phyloP scores from a whole-genome alignment of 2,888 invertebrate genomes.

The Luperina nickerlii region DNA sequence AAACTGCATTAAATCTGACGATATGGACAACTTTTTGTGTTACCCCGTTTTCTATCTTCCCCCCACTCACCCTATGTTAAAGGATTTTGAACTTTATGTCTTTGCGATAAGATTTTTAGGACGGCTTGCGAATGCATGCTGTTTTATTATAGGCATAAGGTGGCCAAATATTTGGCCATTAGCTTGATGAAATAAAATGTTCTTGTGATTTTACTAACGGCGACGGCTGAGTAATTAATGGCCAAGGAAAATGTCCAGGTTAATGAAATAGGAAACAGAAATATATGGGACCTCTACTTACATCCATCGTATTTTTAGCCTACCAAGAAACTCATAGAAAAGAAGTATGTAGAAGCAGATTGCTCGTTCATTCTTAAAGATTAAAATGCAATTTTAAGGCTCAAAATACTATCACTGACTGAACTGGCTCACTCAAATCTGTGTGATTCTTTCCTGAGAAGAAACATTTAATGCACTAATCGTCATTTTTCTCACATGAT shows the following conservation, averaged over 20 bases:
- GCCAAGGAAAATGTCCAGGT: slow-evolving; percentile 28
- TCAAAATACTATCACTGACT: neutral
- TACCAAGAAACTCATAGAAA: neutral
- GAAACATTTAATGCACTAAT: neutral
- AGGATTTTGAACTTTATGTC: slow-evolving; percentile 64
- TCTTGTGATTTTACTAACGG: slow-evolving; percentile 63
- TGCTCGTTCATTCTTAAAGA: neutral
- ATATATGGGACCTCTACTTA: neutral
- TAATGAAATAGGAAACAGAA: slow-evolving; percentile 27
- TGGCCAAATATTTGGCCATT: slow-evolving; percentile 84
- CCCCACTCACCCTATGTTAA: too few species aligned
- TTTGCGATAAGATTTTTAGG: slow-evolving; percentile 34
- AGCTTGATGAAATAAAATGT: slow-evolving; percentile 76
- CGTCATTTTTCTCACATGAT: neutral
- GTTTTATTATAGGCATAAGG: slow-evolving; percentile 68
- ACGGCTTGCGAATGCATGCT: slow-evolving; percentile 68
- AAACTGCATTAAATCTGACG: too few species aligned
- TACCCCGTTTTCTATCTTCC: too few species aligned
- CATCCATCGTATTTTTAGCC: neutral
- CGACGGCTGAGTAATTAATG: slow-evolving; percentile 42
- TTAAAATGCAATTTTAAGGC: neutral
- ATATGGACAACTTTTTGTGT: too few species aligned
- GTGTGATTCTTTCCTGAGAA: neutral
- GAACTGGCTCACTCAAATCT: too few species aligned
- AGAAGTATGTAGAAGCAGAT: neutral